Base-by-base conservation (phyloP, 2,797 vertebrate species). In the Octomys mimax region DNA sequence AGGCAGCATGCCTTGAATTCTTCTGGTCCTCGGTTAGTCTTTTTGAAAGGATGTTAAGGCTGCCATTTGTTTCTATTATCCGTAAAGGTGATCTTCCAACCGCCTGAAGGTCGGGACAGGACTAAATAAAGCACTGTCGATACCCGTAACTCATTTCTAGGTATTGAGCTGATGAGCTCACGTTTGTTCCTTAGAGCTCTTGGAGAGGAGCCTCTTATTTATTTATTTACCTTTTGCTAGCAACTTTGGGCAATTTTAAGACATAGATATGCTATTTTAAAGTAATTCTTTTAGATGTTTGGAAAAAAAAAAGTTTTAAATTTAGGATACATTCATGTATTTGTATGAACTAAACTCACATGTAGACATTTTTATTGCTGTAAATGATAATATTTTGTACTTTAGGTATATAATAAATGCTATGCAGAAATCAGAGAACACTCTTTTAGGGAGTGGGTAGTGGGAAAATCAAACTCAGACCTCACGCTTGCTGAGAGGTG, bases 271-370 rank as follows among this genome's bases (percentile, higher is more conserved):
- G 39, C 28, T 46, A 36, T 92, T 92, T 95, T 64, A 82, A 88
- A 52, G 4, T 75, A 86, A 13, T 64, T 86, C 7, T 46, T 46
- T 75, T 46, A 66, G 64, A 39, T 87, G 31, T 94, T 86, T 66
- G 59, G 14, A 94, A 77, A 92, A 94, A 77, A 92, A 94, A 71
- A 92, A n/a, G 5, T 42, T 68, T 62, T 78, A 77, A 77, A 71
- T 82, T 68, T 54, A 92, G 62, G 33, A 88, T 77, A 57, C 79
- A 71, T 91, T 66, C 10, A 11, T 91, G 81, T 71, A 39, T 68
- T 83, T 64, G 6, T 79, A 36, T 88, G 79, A 66, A 73, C 87
- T 64, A 87, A 93, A 86, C 33, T 95, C 42, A 49, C 52, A 85
- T 49, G 57, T 62, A 79, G 24, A 28, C 16, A 39, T 93, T 94